These are phyloP conservation scores for Lamproptera curius DNA, from an alignment of 2,888 invertebrate genomes.

Conservation along the genomic window DNA sequence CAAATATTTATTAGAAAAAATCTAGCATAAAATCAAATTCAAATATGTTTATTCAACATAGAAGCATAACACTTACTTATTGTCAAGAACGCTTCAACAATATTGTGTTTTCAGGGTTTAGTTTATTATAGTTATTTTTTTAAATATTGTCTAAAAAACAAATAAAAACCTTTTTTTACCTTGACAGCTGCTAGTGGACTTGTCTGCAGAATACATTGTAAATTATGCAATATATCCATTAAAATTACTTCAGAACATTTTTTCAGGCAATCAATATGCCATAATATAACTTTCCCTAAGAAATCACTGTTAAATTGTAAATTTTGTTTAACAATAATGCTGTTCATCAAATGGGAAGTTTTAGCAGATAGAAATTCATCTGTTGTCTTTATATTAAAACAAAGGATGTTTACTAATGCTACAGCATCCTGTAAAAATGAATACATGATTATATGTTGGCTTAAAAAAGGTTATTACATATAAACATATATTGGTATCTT, in stretches of 20 bases:
- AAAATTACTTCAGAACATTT: slow-evolving; percentile 58
- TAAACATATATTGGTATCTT: not conserved
- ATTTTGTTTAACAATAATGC: slow-evolving; percentile 75
- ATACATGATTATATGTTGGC: not conserved
- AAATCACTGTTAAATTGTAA: slow-evolving; percentile 52
- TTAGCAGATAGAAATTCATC: slow-evolving; percentile 77
- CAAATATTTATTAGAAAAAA: too few species aligned
- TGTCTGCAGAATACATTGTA: slow-evolving; percentile 56
- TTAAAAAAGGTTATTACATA: not conserved
- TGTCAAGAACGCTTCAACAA: too few species aligned
- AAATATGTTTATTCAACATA: too few species aligned
- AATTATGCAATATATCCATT: slow-evolving; percentile 62
- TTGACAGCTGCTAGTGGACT: slow-evolving; percentile 35
- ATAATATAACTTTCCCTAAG: slow-evolving; percentile 52
- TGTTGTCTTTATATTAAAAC: slow-evolving; percentile 55
- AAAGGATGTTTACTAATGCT: slow-evolving; percentile 49
- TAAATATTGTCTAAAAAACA: not conserved
- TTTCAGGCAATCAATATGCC: slow-evolving; percentile 64
- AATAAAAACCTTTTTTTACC: slow-evolving; percentile 4
- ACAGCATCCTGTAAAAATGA: slow-evolving; percentile 52
- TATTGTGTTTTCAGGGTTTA: too few species aligned
- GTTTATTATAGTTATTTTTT: not conserved
- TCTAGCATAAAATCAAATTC: too few species aligned
- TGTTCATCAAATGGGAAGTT: slow-evolving; percentile 76
- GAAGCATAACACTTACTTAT: too few species aligned